Evolutionary conservation across 2,888 invertebrate genomes (phyloP).

Genomic region (Andrena bicolor): DNA sequence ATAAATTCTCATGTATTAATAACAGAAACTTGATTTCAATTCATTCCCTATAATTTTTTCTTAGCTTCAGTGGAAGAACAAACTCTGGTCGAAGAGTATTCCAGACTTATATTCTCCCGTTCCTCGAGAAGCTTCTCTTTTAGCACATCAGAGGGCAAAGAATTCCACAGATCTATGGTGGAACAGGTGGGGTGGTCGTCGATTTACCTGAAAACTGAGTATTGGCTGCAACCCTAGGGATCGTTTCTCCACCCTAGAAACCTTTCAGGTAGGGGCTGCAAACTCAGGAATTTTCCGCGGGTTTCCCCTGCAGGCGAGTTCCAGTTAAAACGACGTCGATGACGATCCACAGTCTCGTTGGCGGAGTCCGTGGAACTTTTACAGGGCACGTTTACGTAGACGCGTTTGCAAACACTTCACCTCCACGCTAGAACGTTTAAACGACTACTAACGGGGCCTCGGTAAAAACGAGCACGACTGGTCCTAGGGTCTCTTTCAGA

Average conservation of each 20-base stretch:
- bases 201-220: conserved; percentile 29
- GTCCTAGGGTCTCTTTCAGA: background rate
- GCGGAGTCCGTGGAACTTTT: conserved; percentile 31
- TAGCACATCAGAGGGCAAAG: background rate
- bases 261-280: conserved; percentile 27
- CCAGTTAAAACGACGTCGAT: conserved; percentile 4
- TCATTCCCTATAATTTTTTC: too few relatives aligned
- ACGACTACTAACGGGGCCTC: conserved; percentile 21
- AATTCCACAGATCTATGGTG: background rate
- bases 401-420: conserved; percentile 57
- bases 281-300: conserved; percentile 29
- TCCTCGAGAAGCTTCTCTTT: background rate
- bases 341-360: conserved; percentile 4
- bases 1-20: too few relatives aligned
- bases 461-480: conserved; percentile 1
- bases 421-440: conserved; percentile 44
- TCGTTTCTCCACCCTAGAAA: conserved; percentile 1
- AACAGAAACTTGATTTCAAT: too few relatives aligned
- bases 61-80: too few relatives aligned
- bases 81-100: too few relatives aligned
- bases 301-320: background rate
- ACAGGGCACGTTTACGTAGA: conserved; percentile 47
- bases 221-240: conserved; percentile 29
- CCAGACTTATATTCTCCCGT: too few relatives aligned
- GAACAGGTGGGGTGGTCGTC: background rate